Evolutionary conservation across 2,888 invertebrate genomes (phyloP), one percentile per base, ranked within the genome.

Genomic region (Tyria jacobaeae): DNA sequence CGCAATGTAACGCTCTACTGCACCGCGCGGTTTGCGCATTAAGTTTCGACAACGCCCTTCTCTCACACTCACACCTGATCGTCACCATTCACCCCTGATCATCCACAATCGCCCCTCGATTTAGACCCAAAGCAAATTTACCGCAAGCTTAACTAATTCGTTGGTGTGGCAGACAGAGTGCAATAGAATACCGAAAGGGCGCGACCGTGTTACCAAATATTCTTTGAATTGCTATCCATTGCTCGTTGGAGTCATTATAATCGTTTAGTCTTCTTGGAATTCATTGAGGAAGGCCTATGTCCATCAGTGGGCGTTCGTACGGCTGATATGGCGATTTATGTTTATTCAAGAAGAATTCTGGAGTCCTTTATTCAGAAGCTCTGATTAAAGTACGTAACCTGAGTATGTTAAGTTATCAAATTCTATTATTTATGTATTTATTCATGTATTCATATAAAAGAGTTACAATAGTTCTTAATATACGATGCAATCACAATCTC

Each of bases 1-100:
- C 73, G 75, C 73, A 64, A 64, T 62, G 53, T 52, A 31, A 31
- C 74, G 66, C 60, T 3, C 57, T 49, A 54, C 27, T 71, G 72
- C 73, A 62, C 62, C 31, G 31, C 35, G 31, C 52, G 25, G 37
- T 24, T n/a, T 39, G 49, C 35, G 49, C 57, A 49, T 57, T 27
- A 17, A n/a, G 50, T 61, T 61, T 62, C 62, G 63, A 34, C 17
- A 17, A 37, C 55, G 44, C 35, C 44, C 57, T 37, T 25, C n/a
- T 9, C 17, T 7, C 27, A 1, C 55, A 25, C n/a, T 21, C 44
- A n/a, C n/a, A n/a, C n/a, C n/a, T n/a, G n/a, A n/a, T n/a, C 55
- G 21, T 3, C 44, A 44, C 17, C 27, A 47, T 15, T 48, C 47
- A 24, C 24, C 47, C 34, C 48, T 15, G 47, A 56, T 47, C 49